phyloP scores from a whole-genome alignment of 2,113 vertebrate genomes.

The Petroica traversi region DNA sequence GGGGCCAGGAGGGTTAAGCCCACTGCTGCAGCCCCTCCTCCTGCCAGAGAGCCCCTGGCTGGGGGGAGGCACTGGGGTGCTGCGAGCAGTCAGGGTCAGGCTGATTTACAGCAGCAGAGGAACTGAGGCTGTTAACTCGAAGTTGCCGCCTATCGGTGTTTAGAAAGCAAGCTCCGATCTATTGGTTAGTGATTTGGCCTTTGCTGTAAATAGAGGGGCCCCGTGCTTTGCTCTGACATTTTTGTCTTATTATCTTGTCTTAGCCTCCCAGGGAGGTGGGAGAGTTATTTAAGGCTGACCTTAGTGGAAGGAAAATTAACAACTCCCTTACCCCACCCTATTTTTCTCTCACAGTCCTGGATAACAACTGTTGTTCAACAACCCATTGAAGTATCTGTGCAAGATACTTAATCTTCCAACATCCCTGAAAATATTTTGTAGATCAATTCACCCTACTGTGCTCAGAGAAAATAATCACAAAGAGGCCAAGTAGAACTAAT shows the following conservation, averaged over 20 bases:
- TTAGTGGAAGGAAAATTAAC: constrained; percentile 52
- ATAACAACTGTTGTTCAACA: constrained; percentile 36
- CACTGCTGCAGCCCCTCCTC: background rate
- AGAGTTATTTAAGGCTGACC: constrained; percentile 62
- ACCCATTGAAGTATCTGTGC: background rate
- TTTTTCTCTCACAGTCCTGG: background rate
- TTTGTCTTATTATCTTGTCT: constrained; percentile 66
- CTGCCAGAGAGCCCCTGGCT: background rate
- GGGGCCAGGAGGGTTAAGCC: background rate
- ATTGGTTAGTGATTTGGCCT: constrained; percentile 58
- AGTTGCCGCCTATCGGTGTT: constrained; percentile 64
- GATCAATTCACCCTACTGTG: constrained; percentile 50
- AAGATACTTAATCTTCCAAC: background rate
- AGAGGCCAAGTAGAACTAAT: background rate
- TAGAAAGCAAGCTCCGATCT: constrained; percentile 46
- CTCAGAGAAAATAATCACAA: background rate
- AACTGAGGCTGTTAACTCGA: constrained; percentile 32
- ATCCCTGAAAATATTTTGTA: constrained; percentile 32
- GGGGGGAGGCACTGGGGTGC: background rate
- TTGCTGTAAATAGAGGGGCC: constrained; percentile 68
- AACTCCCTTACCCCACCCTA: constrained; percentile 51
- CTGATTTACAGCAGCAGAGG: constrained; percentile 39
- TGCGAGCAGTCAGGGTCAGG: background rate
- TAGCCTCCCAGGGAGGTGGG: constrained; percentile 17
- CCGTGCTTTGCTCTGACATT: constrained; percentile 37